A percentile compares a stretch with the other conserved stretches of the same genome.
These are phyloP conservation scores for Sipha maydis DNA, from an alignment of 2,888 invertebrate genomes.

Conservation along the genomic window DNA sequence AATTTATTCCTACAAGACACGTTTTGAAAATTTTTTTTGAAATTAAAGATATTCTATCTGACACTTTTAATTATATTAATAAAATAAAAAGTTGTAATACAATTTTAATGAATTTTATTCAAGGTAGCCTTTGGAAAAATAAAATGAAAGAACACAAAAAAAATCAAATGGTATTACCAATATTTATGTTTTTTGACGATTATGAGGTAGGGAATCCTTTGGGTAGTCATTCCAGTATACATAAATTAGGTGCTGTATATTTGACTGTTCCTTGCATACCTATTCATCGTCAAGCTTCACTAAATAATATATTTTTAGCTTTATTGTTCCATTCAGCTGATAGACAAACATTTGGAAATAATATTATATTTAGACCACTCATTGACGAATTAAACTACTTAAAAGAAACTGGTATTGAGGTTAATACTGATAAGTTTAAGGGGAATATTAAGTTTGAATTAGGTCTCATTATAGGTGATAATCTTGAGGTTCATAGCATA, in stretches of 20 bases:
- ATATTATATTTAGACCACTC: background rate
- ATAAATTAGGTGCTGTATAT: constrained; percentile 38
- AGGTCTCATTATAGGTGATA: background rate
- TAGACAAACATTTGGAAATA: constrained; percentile 5
- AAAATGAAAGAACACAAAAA: background rate
- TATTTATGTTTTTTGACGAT: background rate
- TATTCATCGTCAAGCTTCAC: background rate
- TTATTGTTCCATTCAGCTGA: constrained; percentile 7
- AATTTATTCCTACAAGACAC: constrained; percentile 4
- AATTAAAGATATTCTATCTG: constrained; percentile 24
- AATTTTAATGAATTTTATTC: constrained; percentile 27
- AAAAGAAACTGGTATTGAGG: background rate
- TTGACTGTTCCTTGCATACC: background rate
- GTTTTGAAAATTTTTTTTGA: constrained; percentile 39
- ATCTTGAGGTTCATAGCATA: background rate
- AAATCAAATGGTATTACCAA: constrained; percentile 2
- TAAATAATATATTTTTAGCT: constrained; percentile 6
- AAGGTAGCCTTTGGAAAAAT: constrained; percentile 26
- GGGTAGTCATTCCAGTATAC: constrained; percentile 32
- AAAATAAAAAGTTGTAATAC: background rate
- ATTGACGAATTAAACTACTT: constrained; percentile 10
- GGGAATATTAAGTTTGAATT: background rate
- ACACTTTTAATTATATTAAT: background rate
- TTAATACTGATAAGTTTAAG: background rate
- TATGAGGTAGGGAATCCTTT: constrained; percentile 8